Evolutionary conservation across 2,888 invertebrate genomes (phyloP).

Genomic region (Epinotia bilunana): DNA sequence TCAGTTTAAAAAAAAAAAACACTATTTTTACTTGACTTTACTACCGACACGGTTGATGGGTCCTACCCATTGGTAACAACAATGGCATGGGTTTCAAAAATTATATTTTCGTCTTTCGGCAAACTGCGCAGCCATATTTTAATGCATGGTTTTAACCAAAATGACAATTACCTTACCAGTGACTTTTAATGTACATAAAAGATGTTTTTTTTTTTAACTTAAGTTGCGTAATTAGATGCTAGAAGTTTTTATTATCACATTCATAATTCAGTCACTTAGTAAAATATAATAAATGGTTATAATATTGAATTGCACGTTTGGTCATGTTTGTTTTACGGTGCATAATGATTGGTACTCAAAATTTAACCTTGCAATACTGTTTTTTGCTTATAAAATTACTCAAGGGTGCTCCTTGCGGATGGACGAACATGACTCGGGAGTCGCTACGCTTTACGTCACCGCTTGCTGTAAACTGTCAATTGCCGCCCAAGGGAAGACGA

Average conservation of each 20-base stretch:
- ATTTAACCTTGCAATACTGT: constrained; percentile 59
- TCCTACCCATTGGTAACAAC: background rate
- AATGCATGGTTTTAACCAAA: constrained; percentile 23
- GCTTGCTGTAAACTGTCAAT: background rate
- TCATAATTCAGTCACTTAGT: constrained; percentile 56
- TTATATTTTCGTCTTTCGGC: background rate
- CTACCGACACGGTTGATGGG: background rate
- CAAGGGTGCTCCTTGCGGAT: constrained; percentile 35
- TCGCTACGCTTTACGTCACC: background rate
- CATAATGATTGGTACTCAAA: constrained; percentile 48
- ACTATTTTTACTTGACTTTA: background rate
- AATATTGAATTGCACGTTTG: constrained; percentile 37
- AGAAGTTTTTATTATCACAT: constrained; percentile 71
- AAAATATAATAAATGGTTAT: constrained; percentile 48
- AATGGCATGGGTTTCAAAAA: background rate
- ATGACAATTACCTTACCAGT: constrained; percentile 60
- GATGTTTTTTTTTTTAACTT: constrained; percentile 60
- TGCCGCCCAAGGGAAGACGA: no score
- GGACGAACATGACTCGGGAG: constrained; percentile 43
- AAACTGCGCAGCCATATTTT: constrained; percentile 13
- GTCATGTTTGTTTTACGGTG: constrained; percentile 50
- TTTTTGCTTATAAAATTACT: constrained; percentile 47
- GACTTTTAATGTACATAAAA: constrained; percentile 74
- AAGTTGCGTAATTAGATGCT: constrained; percentile 69
- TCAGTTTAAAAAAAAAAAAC: no score